Conservation (phyloP, 2,888 invertebrate species). For the Chaetogeoica ovagalla region DNA sequence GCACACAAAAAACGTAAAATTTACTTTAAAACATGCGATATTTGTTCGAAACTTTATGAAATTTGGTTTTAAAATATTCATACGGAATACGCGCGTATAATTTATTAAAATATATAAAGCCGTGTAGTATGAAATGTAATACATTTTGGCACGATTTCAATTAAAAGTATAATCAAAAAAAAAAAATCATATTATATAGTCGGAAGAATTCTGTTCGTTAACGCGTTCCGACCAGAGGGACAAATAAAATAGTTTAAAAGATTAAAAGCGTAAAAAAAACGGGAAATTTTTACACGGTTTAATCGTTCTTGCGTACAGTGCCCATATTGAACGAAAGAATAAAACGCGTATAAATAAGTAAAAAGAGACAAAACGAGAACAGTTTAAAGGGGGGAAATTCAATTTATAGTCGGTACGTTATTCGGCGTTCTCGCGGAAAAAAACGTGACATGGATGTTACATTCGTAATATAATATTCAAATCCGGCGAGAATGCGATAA, state of each 20-base stretch:
- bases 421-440: neutral
- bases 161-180: neutral
- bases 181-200: neutral
- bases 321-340: neutral
- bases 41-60: neutral
- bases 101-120: slow-evolving; percentile 9
- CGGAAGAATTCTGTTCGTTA: neutral
- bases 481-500: neutral
- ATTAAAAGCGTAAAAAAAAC: neutral
- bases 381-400: slow-evolving; percentile 22
- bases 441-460: slow-evolving; percentile 27
- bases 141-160: slow-evolving; percentile 28
- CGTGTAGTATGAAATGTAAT: neutral
- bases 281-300: neutral
- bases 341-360: neutral
- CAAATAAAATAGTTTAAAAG: neutral
- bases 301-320: neutral
- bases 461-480: slow-evolving; percentile 4
- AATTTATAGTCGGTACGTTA: slow-evolving; percentile 10
- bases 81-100: neutral
- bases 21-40: neutral
- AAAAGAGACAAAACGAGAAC: neutral
- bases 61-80: slow-evolving; percentile 4
- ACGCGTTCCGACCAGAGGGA: neutral
- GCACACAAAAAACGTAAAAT: no score